phyloP scores from a whole-genome alignment of 2,888 invertebrate genomes.

The Sarcophaga carnaria region DNA sequence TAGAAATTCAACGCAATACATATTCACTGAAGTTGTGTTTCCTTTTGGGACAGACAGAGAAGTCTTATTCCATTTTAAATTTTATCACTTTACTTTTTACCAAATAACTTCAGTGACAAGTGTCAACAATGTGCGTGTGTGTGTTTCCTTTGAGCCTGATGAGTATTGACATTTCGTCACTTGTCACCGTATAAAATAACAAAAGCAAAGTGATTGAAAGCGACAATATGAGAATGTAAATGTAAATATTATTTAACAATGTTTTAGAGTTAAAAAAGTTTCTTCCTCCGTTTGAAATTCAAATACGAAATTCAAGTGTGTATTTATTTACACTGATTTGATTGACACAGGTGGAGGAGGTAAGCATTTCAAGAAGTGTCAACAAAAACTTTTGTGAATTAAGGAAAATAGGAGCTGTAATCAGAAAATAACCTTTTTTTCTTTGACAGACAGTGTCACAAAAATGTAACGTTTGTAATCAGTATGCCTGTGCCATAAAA shows the following conservation, averaged over 20 bases:
- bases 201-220: background rate
- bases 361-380: constrained; percentile 41
- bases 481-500: background rate
- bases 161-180: constrained; percentile 58
- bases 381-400: constrained; percentile 29
- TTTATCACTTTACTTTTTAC: background rate
- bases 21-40: background rate
- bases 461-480: background rate
- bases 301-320: background rate
- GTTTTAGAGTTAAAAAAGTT: constrained; percentile 13
- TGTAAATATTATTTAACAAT: constrained; percentile 41
- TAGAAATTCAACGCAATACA: background rate
- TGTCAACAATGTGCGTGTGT: constrained; percentile 26
- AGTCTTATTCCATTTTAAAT: too few relatives aligned
- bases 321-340: constrained; percentile 42
- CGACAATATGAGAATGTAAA: background rate
- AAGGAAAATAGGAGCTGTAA: background rate
- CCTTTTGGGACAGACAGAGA: background rate
- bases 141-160: constrained; percentile 12
- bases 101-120: constrained; percentile 24
- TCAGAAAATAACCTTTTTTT: constrained; percentile 32
- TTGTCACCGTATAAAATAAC: background rate
- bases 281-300: background rate
- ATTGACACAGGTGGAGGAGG: constrained; percentile 60
- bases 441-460: background rate